Percentiles rank a stretch among this genome's conserved stretches.
These are phyloP conservation scores for Pantala flavescens DNA, from an alignment of 1,140 invertebrate genomes.

Conservation along the genomic window DNA sequence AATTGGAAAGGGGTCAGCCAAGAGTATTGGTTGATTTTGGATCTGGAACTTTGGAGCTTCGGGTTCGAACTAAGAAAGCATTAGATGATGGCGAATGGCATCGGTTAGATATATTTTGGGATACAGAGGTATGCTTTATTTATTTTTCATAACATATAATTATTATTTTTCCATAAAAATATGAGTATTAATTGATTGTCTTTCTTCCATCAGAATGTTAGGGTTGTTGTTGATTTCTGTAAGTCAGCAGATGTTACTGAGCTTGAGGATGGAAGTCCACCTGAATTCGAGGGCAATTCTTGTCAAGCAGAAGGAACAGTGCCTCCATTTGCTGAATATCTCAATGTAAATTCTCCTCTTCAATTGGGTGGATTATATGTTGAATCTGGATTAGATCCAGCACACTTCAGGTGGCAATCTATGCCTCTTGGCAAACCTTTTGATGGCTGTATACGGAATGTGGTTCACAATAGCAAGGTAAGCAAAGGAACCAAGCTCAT, in stretches of 20 bases:
- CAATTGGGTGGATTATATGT: conserved; percentile 62
- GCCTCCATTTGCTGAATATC: conserved; percentile 89
- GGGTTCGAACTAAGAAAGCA: conserved; percentile 74
- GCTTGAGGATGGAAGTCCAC: conserved; percentile 73
- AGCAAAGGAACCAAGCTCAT: conserved; percentile 16
- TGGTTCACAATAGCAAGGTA: conserved; percentile 88
- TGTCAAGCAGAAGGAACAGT: conserved; percentile 83
- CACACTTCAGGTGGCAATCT: conserved; percentile 73
- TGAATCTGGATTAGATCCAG: conserved; percentile 56
- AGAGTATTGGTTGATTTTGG: conserved; percentile 88
- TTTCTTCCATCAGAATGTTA: conserved; percentile 47
- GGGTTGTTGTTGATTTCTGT: conserved; percentile 87
- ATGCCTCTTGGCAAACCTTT: conserved; percentile 82
- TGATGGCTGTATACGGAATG: conserved; percentile 88
- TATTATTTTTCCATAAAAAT: conserved; percentile 1
- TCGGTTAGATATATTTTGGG: conserved; percentile 88
- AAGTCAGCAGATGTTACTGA: conserved; percentile 75
- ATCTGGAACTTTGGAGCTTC: conserved; percentile 79
- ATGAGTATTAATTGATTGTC: conserved; percentile 17
- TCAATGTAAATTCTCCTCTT: conserved; percentile 91
- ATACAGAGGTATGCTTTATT: conserved; percentile 59
- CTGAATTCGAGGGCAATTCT: conserved; percentile 69
- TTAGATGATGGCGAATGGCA: conserved; percentile 95
- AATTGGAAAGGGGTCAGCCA: conserved; percentile 82
- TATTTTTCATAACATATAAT: neutral